Base-by-base conservation (phyloP, 2,113 vertebrate species). In the Calonectris borealis region DNA sequence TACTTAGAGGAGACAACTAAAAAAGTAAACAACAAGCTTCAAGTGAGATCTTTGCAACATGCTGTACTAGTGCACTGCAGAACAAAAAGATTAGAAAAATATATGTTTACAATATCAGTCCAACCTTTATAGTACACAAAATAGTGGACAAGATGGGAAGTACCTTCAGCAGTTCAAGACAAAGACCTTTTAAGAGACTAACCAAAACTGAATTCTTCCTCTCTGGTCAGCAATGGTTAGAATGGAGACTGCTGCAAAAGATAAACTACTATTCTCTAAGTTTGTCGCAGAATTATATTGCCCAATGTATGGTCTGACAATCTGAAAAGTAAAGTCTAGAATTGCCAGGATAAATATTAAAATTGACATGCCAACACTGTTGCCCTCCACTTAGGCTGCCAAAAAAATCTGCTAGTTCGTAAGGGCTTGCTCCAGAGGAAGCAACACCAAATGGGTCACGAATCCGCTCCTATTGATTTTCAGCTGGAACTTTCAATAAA, bases 21-120 rank as follows among this genome's bases (percentile, higher is more conserved):
- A 40, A 52, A 34, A 36, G 21, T 8, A 24, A 79, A 40, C 21
- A 73, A 58, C 17, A 27, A 79, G 55, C 49, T 69, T 73, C 29
- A 61, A 52, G 54, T 16, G 48, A 73, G 49, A 48, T 29, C 60
- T 73, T 55, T 86, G 70, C 62, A 60, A 25, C 12, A 9, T 31
- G 31, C 42, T 51, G 51, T 7, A 16, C 69, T 68, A 46, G 27
- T 21, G 61, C 36, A n/a, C 13, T 24, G 26, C 10, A 49, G 36
- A 60, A 29, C 12, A 34, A 42, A 60, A 66, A 34, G 54, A 34
- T 22, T 3, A 24, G 34, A 52, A 26, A 58, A 58, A 80, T 32
- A 16, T 0, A 10, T 1, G 3, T 36, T 84, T 40, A 57, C 16
- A 34, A 0, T 5, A 62, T 8, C 32, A 46, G 22, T 16, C 27